Percentiles rank a stretch among this genome's conserved stretches.
These are phyloP conservation scores for Microdon myrmicae DNA, from an alignment of 2,888 invertebrate species.

Conservation along the genomic window DNA sequence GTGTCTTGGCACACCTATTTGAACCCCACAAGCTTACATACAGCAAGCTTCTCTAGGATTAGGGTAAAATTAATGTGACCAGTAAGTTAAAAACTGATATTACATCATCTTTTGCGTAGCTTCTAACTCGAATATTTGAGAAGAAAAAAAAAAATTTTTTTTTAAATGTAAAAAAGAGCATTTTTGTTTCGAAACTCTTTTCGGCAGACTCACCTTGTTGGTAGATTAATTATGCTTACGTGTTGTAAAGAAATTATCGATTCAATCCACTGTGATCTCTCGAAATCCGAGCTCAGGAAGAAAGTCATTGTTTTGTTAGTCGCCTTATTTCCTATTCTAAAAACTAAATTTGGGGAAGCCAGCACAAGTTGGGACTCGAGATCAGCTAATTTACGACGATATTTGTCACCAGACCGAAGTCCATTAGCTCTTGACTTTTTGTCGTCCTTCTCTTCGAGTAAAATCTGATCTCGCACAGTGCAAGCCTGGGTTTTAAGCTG, in stretches of 20 bases:
- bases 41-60: too few relatives aligned
- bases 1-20: too few relatives aligned
- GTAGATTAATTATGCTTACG: constrained; percentile 16
- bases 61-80: too few relatives aligned
- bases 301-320: constrained; percentile 81
- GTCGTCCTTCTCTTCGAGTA: constrained; percentile 82
- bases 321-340: constrained; percentile 80
- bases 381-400: constrained; percentile 89
- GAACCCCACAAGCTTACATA: too few relatives aligned
- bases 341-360: constrained; percentile 88
- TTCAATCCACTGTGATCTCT: constrained; percentile 93
- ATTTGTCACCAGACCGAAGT: constrained; percentile 78
- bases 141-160: too few relatives aligned
- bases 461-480: constrained; percentile 85
- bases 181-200: too few relatives aligned
- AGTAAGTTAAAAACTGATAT: too few relatives aligned
- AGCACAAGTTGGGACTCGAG: constrained; percentile 89
- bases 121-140: too few relatives aligned
- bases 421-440: constrained; percentile 65
- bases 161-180: too few relatives aligned
- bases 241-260: constrained; percentile 86
- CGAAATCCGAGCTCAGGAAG: constrained; percentile 93
- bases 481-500: constrained; percentile 86
- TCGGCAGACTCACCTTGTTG: too few relatives aligned
- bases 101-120: too few relatives aligned